Conservation (phyloP, 1,140 invertebrate species). For the Tetragnatha versicolor region DNA sequence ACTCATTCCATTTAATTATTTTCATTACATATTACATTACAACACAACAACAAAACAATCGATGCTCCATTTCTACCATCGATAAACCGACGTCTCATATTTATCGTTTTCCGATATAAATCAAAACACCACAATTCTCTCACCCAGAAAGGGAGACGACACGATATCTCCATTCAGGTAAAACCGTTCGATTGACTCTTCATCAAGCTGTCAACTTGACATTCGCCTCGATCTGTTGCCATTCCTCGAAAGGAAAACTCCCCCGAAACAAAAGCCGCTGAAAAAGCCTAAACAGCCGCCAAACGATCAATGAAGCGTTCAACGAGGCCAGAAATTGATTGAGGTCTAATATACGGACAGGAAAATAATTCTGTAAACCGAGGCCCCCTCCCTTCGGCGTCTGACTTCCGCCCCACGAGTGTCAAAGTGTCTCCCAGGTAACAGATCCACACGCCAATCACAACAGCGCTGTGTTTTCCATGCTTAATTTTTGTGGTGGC, state of each 20-base stretch:
- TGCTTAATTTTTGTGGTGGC: background rate
- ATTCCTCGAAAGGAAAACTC: background rate
- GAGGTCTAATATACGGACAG: conserved; percentile 5
- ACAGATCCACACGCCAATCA: conserved; percentile 19
- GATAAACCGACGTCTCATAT: too few species aligned
- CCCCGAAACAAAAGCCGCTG: too few species aligned
- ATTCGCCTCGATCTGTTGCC: conserved; percentile 5
- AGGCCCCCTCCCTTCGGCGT: background rate
- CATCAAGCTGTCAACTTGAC: background rate
- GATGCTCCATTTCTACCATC: too few species aligned
- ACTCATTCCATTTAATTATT: too few species aligned
- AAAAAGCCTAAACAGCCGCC: too few species aligned
- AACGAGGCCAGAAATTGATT: conserved; percentile 30
- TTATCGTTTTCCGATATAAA: too few species aligned
- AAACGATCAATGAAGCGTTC: background rate
- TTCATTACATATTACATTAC: too few species aligned
- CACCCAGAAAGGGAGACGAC: too few species aligned
- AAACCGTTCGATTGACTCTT: too few species aligned
- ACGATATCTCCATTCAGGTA: too few species aligned
- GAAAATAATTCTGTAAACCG: background rate
- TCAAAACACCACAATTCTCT: too few species aligned
- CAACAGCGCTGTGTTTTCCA: background rate
- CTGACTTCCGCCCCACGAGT: background rate
- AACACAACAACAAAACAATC: too few species aligned
- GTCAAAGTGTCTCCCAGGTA: conserved; percentile 32